These are phyloP conservation scores for Meiosimyza decipiens DNA, from an alignment of 2,888 invertebrate species.

Conservation along the genomic window DNA sequence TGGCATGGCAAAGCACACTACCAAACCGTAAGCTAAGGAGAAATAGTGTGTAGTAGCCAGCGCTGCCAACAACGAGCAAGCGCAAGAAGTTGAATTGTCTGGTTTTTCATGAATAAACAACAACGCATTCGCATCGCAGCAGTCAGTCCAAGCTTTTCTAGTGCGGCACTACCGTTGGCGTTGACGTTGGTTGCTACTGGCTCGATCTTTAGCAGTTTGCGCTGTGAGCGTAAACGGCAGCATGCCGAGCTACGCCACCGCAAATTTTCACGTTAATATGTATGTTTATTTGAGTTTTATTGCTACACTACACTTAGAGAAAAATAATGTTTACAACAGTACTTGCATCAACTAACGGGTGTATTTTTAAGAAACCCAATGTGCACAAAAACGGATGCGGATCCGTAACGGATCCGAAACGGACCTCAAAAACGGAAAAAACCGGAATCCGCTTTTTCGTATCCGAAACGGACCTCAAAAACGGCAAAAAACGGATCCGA, in stretches of 20 bases:
- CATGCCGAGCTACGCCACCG: constrained; percentile 25
- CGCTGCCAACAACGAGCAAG: constrained; percentile 28
- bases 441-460: too few species aligned
- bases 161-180: not conserved
- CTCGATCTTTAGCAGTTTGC: not conserved
- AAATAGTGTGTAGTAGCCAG: not conserved
- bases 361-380: too few species aligned
- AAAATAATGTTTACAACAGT: too few species aligned
- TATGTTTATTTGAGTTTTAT: too few species aligned
- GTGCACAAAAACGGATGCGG: too few species aligned
- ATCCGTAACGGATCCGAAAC: too few species aligned
- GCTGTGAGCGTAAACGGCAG: not conserved
- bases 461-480: too few species aligned
- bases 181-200: not conserved
- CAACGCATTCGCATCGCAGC: constrained; percentile 6
- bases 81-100: constrained; percentile 34
- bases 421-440: too few species aligned
- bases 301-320: too few species aligned
- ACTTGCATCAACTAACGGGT: too few species aligned
- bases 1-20: not conserved
- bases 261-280: constrained; percentile 5
- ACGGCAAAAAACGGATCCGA: too few species aligned
- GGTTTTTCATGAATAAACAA: constrained; percentile 30
- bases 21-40: too few species aligned
- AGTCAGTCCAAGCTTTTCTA: constrained; percentile 17